Conservation (phyloP, 2,888 invertebrate species). For the Athalia cordata region DNA sequence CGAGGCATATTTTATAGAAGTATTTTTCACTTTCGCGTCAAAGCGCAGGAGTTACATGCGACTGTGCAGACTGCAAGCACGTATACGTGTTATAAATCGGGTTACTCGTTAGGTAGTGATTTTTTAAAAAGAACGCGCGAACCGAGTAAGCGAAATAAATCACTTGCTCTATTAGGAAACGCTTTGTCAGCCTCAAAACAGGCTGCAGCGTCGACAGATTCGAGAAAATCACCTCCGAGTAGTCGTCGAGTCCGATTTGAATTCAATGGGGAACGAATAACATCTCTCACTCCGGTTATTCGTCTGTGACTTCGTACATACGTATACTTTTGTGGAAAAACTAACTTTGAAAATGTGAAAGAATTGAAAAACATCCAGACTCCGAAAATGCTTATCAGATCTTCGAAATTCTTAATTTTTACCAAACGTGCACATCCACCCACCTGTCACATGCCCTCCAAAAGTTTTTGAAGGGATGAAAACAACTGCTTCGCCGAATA, state of each 20-base stretch:
- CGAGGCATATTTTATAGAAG: too few species aligned
- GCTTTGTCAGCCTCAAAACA: constrained; percentile 38
- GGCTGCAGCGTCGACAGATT: constrained; percentile 40
- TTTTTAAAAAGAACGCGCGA: constrained; percentile 6
- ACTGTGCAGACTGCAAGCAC: too few species aligned
- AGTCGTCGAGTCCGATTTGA: constrained; percentile 18
- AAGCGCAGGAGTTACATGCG: too few species aligned
- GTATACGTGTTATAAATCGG: constrained; percentile 3
- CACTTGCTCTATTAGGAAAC: constrained; percentile 38
- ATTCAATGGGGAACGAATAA: neutral
- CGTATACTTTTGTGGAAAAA: too few species aligned
- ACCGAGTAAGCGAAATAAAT: constrained; percentile 20
- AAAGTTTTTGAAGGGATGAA: neutral
- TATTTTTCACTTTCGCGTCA: too few species aligned
- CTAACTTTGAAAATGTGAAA: too few species aligned
- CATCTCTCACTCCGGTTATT: neutral
- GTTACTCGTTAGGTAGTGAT: constrained; percentile 11
- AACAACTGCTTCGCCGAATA: neutral
- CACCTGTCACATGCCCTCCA: too few species aligned
- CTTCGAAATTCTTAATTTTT: too few species aligned
- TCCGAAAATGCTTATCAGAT: too few species aligned
- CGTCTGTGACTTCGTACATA: too few species aligned
- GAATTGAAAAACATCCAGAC: too few species aligned
- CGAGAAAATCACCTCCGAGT: neutral
- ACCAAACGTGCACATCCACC: too few species aligned